phyloP scores from a whole-genome alignment of 2,888 invertebrate species.

The Cyrtodaria siliqua region DNA sequence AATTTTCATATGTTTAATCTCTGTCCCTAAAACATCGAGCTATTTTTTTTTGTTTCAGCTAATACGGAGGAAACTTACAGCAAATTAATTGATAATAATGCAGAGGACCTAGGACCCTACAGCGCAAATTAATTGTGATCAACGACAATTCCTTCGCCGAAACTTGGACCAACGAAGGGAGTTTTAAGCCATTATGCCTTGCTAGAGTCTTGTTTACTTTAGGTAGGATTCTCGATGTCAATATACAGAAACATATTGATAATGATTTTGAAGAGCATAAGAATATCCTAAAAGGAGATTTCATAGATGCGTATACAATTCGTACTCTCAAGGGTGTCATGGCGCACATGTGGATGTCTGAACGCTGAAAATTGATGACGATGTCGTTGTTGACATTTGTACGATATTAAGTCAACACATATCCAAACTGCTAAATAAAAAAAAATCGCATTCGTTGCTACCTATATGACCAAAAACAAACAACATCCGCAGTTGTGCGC shows the following conservation, averaged over 20 bases:
- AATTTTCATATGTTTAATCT: too few relatives aligned
- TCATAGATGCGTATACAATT: slow-evolving; percentile 33
- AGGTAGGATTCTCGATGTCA: slow-evolving; percentile 4
- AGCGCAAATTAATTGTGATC: too few relatives aligned
- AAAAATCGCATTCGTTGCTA: too few relatives aligned
- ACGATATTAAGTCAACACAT: too few relatives aligned
- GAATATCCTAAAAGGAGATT: slow-evolving; percentile 40
- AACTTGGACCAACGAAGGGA: slow-evolving; percentile 17
- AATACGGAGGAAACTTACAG: too few relatives aligned
- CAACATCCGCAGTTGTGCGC: slow-evolving; percentile 9
- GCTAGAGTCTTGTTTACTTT: slow-evolving; percentile 17
- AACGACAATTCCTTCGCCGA: too few relatives aligned
- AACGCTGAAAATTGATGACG: slow-evolving; percentile 20
- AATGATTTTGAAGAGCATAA: slow-evolving; percentile 13
- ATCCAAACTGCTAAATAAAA: too few relatives aligned
- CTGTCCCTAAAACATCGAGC: too few relatives aligned
- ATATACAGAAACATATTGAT: slow-evolving; percentile 10
- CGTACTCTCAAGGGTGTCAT: slow-evolving; percentile 36
- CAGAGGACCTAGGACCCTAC: too few relatives aligned
- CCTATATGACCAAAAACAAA: neutral
- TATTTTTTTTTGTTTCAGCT: too few relatives aligned
- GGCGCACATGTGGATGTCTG: slow-evolving; percentile 33
- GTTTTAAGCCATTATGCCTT: neutral
- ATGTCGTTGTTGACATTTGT: too few relatives aligned
- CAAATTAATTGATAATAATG: too few relatives aligned